Conservation (phyloP, 2,888 invertebrate species). For the Hedychridium roseum region DNA sequence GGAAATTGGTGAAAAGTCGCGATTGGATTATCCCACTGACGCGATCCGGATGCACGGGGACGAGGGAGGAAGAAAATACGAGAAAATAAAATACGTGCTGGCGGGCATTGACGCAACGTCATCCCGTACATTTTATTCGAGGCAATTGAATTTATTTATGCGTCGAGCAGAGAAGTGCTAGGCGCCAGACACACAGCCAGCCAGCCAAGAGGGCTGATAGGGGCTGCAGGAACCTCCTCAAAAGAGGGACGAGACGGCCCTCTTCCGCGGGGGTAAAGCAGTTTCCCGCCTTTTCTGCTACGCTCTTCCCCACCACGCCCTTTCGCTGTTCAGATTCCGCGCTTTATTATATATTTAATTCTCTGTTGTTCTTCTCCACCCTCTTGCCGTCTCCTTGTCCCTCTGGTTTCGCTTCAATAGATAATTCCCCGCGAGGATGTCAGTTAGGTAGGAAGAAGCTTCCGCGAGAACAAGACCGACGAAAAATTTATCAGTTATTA, state of each 20-base stretch:
- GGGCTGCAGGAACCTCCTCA: slow-evolving; percentile 17
- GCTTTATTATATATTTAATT: slow-evolving; percentile 50
- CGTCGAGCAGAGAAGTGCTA: slow-evolving; percentile 35
- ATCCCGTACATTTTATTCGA: slow-evolving; percentile 52
- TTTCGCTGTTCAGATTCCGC: slow-evolving; percentile 41
- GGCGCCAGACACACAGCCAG: too few species aligned
- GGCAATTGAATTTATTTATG: slow-evolving; percentile 55
- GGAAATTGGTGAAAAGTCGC: slow-evolving; percentile 45
- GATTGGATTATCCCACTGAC: slow-evolving; percentile 43
- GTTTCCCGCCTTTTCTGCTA: slow-evolving; percentile 32
- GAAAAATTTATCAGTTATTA: too few species aligned
- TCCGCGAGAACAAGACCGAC: too few species aligned
- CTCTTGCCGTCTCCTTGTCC: slow-evolving; percentile 12
- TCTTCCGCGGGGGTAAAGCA: slow-evolving; percentile 45
- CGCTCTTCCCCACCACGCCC: slow-evolving; percentile 44
- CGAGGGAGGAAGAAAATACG: slow-evolving; percentile 28
- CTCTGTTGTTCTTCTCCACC: slow-evolving; percentile 38
- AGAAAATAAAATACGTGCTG: slow-evolving; percentile 43
- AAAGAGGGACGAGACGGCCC: slow-evolving; percentile 30
- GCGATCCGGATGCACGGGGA: slow-evolving; percentile 17
- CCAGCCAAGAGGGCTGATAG: slow-evolving; percentile 18
- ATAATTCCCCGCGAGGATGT: not conserved
- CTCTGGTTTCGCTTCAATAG: slow-evolving; percentile 6
- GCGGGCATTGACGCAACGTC: slow-evolving; percentile 40
- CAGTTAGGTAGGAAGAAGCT: slow-evolving; percentile 10